Base-by-base conservation (phyloP, 1,140 invertebrate genomes). In the Bombus waltoni region DNA sequence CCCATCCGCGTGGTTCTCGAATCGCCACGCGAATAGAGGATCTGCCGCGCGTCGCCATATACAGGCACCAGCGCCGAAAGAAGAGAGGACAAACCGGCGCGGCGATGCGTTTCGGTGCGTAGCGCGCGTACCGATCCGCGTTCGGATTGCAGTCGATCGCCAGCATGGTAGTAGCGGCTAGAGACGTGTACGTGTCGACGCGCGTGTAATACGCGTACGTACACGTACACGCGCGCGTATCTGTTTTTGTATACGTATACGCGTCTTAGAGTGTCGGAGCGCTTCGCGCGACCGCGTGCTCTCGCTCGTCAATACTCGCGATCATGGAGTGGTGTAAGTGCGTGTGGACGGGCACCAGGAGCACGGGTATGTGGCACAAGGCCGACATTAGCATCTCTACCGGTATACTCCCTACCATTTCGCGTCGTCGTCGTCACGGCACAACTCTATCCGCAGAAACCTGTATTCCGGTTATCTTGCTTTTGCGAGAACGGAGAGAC, bases 371-470 rank as follows among this genome's bases (percentile, higher is more conserved):
- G 93, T 95, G 93, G 94, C 94, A 95, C 94, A 95, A 95, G 94
- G 94, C 94, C 94, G 94, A 89, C 91, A 95, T 95, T 95, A 95
- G 94, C 94, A 95, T 95, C 94, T 95, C 94, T 95, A 95, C 94
- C 94, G 94, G 94, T 95, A 95, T 93, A 93, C 89, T 93, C 92
- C 93, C 93, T 92, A 92, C 94, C 91, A 93, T 88, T 91, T 85
- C 70, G 87, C 74, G 74, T 76, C 59, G 75, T 89, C 91, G 91
- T 92, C 32, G 65, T 88, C 91, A 91, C 91, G 82, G 90, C 94
- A 93, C 93, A 93, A 92, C 93, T 94, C 92, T 93, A 94, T 94
- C 92, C 93, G 89, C 89, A 90, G 91, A 93, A 94, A 93, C 94
- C 93, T 93, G 91, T 94, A 93, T 94, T 93, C 93, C 92, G 92